Base-by-base conservation (phyloP, 2,797 vertebrate genomes). In the Astyanax mexicanus region DNA sequence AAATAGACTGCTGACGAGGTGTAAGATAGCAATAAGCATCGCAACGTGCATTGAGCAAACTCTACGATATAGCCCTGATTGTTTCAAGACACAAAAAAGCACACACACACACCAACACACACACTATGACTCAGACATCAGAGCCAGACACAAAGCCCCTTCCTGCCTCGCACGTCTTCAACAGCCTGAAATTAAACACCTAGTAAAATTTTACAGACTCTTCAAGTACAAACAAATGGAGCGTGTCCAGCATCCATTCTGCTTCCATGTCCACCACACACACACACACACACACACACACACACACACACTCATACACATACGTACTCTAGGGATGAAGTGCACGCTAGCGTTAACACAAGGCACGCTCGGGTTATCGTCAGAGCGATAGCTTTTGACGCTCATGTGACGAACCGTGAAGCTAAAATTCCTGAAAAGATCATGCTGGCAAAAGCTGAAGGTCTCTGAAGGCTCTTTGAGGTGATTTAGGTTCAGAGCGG, bases 101-200 rank as follows among this genome's bases (percentile, higher is more conserved):
- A n/a, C n/a, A n/a, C n/a, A n/a, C n/a, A n/a, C n/a, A n/a, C n/a
- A n/a, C 29, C n/a, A n/a, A 5, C 29, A 32, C 29, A 32, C 29
- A 32, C 5, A 32, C 29, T 32, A 29, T 5, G 29, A 32, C 29
- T 32, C 29, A 32, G 29, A 32, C 29, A 32, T 79, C 44, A 42
- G 37, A 72, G 29, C 66, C 47, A 69, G 72, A 81, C 73, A 74
- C 69, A 58, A 76, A 85, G 80, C 85, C 88, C 88, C 90, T 90
- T 93, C 87, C 87, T 89, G 91, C 89, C 89, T 90, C 90, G 89
- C 86, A 81, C 87, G 92, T 92, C 90, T 89, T 90, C 88, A 89
- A 83, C 86, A 86, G 88, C 80, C 86, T 87, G 80, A 86, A 86
- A 93, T 94, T 93, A 92, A 95, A 95, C 88, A 92, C 92, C 91